Evolutionary conservation across 2,888 invertebrate genomes (phyloP).

Genomic region (Calliopum simillimum): DNA sequence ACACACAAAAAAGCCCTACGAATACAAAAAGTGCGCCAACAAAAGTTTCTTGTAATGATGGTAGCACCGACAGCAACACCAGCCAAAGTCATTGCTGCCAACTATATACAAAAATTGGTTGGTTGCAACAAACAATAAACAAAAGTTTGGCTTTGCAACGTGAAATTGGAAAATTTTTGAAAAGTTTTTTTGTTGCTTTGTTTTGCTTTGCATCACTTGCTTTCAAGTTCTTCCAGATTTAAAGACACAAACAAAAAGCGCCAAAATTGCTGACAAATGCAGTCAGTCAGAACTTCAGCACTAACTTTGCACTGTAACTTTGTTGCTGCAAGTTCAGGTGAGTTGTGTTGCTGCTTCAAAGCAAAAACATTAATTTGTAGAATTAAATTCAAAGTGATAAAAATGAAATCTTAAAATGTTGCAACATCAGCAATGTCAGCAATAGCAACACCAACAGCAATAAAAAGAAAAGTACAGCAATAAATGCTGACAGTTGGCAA

Average conservation of each 20-base stretch:
- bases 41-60: background rate
- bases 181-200: slow-evolving; percentile 45
- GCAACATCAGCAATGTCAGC: slow-evolving; percentile 34
- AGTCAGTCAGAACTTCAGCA: too few relatives aligned
- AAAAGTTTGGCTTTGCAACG: slow-evolving; percentile 28
- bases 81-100: slow-evolving; percentile 3
- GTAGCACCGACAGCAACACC: background rate
- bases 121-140: slow-evolving; percentile 29
- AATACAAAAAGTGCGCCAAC: background rate
- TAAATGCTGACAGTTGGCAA: too few relatives aligned
- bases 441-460: background rate
- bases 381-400: background rate
- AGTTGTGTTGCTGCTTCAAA: background rate
- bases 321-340: too few relatives aligned
- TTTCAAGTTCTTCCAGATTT: too few relatives aligned
- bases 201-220: too few relatives aligned
- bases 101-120: slow-evolving; percentile 14
- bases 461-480: too few relatives aligned
- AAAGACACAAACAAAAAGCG: too few relatives aligned
- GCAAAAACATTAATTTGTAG: background rate
- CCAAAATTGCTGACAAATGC: too few relatives aligned
- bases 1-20: background rate
- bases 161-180: slow-evolving; percentile 18
- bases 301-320: too few relatives aligned
- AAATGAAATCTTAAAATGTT: slow-evolving; percentile 45